phyloP scores from a whole-genome alignment of 1,140 invertebrate species.

The Bombus impatiens region DNA sequence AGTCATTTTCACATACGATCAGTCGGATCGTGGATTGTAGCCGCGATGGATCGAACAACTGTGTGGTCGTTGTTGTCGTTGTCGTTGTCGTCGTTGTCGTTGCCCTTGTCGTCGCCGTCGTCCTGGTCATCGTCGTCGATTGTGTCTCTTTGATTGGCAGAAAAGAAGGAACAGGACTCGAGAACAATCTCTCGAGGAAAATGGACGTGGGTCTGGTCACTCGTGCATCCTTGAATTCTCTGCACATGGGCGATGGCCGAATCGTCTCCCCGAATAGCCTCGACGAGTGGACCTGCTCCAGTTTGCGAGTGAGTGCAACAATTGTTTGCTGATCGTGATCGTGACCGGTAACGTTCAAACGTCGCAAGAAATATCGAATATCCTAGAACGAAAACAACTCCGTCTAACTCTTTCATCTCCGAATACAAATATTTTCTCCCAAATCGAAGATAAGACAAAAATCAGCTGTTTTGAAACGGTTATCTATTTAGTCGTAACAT shows the following conservation, averaged over 20 bases:
- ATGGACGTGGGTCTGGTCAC: constrained; percentile 79
- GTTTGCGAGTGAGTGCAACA: constrained; percentile 74
- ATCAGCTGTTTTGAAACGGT: no score
- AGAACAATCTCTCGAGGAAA: constrained; percentile 17
- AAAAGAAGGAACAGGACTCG: background rate
- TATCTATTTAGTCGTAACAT: no score
- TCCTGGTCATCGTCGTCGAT: background rate
- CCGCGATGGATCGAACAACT: constrained; percentile 50
- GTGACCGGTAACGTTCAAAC: background rate
- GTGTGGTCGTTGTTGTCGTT: background rate
- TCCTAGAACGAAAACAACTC: background rate
- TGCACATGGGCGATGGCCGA: constrained; percentile 74
- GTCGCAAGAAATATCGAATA: background rate
- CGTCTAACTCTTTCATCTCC: background rate
- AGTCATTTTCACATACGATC: constrained; percentile 58
- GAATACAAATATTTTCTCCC: no score
- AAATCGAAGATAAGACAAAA: no score
- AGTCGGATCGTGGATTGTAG: constrained; percentile 46
- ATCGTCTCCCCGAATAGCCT: constrained; percentile 76
- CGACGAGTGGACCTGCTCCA: constrained; percentile 80
- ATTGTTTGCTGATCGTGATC: background rate
- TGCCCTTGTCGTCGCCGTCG: background rate
- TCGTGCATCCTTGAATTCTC: constrained; percentile 76
- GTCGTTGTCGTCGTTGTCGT: background rate
- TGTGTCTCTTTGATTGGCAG: background rate